Conservation (phyloP, 2,797 vertebrate species). For the Benthosema pterotum region DNA sequence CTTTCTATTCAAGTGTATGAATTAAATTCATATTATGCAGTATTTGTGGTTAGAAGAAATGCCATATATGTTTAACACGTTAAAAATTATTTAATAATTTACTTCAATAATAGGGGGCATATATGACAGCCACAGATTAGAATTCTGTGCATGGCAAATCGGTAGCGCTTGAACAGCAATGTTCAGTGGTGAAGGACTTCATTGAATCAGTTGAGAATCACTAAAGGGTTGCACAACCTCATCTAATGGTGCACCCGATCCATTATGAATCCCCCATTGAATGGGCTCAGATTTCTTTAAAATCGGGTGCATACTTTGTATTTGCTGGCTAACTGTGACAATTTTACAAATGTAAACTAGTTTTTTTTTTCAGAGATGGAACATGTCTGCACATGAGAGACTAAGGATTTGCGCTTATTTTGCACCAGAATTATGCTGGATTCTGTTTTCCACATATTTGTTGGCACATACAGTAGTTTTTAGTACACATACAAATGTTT, state of each 20-base stretch:
- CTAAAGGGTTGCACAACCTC: not conserved
- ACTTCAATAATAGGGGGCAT: not conserved
- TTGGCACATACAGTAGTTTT: not conserved
- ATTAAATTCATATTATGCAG: too few relatives aligned
- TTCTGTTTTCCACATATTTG: conserved; percentile 1
- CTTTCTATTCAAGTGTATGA: too few relatives aligned
- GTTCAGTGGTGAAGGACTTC: not conserved
- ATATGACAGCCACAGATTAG: not conserved
- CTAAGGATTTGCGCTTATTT: not conserved
- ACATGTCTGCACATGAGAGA: not conserved
- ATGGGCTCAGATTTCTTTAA: too few relatives aligned
- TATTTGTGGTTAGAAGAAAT: too few relatives aligned
- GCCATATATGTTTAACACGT: too few relatives aligned
- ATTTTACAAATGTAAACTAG: not conserved
- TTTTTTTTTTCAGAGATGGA: not conserved
- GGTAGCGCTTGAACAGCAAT: not conserved
- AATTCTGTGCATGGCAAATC: conserved; percentile 12
- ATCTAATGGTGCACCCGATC: too few relatives aligned
- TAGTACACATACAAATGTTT: not conserved
- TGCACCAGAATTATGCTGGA: conserved; percentile 9
- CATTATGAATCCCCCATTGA: too few relatives aligned
- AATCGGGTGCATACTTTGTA: too few relatives aligned
- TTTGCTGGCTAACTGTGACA: not conserved
- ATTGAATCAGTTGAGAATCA: not conserved
- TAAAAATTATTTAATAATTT: too few relatives aligned